Percentiles rank a stretch among this genome's conserved stretches.
These are phyloP conservation scores for Pristis pectinata DNA, from an alignment of 2,797 vertebrate genomes.

Conservation along the genomic window DNA sequence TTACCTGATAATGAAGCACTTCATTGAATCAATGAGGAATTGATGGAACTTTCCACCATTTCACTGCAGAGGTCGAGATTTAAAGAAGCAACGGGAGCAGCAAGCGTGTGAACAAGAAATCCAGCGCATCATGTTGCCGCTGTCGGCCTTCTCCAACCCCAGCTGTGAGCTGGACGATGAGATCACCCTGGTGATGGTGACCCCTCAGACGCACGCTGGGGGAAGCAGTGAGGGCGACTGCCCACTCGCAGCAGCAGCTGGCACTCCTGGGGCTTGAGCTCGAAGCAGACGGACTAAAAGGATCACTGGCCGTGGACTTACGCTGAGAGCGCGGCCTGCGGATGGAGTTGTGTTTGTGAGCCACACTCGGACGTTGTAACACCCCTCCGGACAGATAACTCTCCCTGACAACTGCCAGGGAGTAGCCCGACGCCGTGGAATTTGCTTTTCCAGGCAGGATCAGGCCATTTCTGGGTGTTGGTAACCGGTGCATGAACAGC, in stretches of 20 bases:
- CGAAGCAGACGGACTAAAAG: neutral
- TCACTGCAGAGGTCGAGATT: constrained; percentile 67
- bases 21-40: neutral
- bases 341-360: neutral
- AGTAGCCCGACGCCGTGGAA: neutral
- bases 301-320: neutral
- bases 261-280: constrained; percentile 85
- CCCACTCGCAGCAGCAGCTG: constrained; percentile 77
- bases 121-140: constrained; percentile 84
- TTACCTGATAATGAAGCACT: no score
- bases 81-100: constrained; percentile 79
- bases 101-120: constrained; percentile 78
- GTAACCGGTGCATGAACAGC: neutral
- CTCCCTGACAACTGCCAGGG: neutral
- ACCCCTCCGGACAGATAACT: no score
- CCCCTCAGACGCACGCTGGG: constrained; percentile 59
- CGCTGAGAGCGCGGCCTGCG: neutral
- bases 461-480: neutral
- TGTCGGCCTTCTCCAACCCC: constrained; percentile 85
- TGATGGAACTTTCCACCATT: neutral
- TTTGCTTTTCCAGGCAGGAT: neutral
- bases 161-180: constrained; percentile 86
- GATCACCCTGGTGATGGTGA: constrained; percentile 71
- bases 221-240: constrained; percentile 60
- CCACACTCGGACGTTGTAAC: neutral